A percentile compares a stretch with the other conserved stretches of the same genome.
phyloP scores from a whole-genome alignment of 1,140 invertebrate genomes.

The Harpegnathos saltator region DNA sequence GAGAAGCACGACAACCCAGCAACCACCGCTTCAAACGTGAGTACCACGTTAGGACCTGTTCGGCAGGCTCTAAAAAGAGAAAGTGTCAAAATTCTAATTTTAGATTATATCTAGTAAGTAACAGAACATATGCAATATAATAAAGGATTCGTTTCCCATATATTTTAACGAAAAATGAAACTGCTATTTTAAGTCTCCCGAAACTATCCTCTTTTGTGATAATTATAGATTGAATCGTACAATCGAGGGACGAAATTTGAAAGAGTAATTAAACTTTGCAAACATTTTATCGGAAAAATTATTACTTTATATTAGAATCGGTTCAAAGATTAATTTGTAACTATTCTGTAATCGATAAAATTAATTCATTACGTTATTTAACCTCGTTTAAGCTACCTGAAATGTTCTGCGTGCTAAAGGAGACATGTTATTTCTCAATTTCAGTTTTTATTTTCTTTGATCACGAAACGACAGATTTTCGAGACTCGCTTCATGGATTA shows the following conservation, averaged over 20 bases:
- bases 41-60: neutral
- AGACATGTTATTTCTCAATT: neutral
- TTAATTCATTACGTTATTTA: neutral
- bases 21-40: slow-evolving; percentile 23
- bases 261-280: no score
- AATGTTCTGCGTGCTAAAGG: neutral
- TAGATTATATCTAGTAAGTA: neutral
- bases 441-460: neutral
- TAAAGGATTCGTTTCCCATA: neutral
- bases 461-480: neutral
- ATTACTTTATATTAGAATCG: neutral
- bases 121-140: neutral
- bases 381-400: no score
- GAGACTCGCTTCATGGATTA: neutral
- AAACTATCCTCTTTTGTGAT: neutral
- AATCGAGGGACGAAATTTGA: no score
- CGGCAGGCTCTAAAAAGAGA: neutral
- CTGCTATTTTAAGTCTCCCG: no score
- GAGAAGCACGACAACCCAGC: neutral
- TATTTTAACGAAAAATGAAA: neutral
- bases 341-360: neutral
- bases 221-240: neutral
- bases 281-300: neutral
- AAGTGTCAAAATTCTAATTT: neutral
- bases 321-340: neutral